Conservation (phyloP, 2,113 vertebrate genomes). For the Gambusia affinis region DNA sequence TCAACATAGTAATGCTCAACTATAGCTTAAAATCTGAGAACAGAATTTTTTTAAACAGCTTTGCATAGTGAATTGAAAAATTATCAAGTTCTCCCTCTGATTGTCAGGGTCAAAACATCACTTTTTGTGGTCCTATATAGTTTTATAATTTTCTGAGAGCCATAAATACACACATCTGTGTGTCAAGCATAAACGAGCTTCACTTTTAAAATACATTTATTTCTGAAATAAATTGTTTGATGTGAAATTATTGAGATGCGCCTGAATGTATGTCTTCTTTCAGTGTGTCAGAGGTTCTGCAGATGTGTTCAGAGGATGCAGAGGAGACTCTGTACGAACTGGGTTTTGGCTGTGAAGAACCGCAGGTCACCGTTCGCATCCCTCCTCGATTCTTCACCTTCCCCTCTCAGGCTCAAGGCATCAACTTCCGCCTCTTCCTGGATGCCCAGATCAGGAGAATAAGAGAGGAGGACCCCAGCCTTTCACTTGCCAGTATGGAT, state of each 20-base stretch:
- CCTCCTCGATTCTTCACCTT: constrained; percentile 89
- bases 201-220: too few species aligned
- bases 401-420: constrained; percentile 87
- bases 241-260: neutral
- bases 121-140: neutral
- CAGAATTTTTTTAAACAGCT: neutral
- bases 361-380: constrained; percentile 81
- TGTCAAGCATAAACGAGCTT: too few species aligned
- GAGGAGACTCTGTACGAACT: constrained; percentile 88
- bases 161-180: too few species aligned
- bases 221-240: neutral
- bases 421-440: constrained; percentile 91
- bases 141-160: neutral
- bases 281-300: constrained; percentile 84
- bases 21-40: neutral
- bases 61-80: neutral
- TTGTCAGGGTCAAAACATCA: neutral
- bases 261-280: neutral
- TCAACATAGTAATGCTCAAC: neutral
- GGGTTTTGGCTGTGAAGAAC: constrained; percentile 86
- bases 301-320: constrained; percentile 83
- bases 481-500: constrained; percentile 85
- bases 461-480: constrained; percentile 87
- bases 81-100: neutral
- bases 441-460: constrained; percentile 86